Percentiles rank a stretch among this genome's conserved stretches.
Evolutionary conservation across 1,140 invertebrate genomes (phyloP).

Genomic region (Ylistrum balloti): DNA sequence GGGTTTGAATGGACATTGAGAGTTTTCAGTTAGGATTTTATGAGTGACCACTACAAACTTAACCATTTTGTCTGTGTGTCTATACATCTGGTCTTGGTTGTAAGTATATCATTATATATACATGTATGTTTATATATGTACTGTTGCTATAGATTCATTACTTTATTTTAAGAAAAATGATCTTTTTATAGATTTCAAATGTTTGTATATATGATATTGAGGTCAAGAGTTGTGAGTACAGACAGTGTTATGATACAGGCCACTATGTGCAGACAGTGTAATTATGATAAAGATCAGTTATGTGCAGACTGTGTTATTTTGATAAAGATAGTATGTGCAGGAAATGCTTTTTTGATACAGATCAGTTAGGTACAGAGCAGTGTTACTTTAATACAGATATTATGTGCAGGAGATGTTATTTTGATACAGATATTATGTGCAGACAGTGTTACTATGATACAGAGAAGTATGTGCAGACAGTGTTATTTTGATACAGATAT

Average conservation of each 20-base stretch:
- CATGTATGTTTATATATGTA: neutral
- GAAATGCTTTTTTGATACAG: too few relatives aligned
- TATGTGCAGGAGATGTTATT: too few relatives aligned
- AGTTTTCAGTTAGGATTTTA: slow-evolving; percentile 19
- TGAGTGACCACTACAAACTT: slow-evolving; percentile 1
- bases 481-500: too few relatives aligned
- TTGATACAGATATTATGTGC: too few relatives aligned
- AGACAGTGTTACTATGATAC: too few relatives aligned
- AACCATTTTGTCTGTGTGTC: neutral
- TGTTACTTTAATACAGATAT: too few relatives aligned
- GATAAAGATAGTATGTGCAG: too few relatives aligned
- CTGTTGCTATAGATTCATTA: neutral
- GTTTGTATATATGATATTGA: neutral
- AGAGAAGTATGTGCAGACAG: too few relatives aligned
- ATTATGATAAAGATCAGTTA: too few relatives aligned
- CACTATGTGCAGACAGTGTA: neutral
- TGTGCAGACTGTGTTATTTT: too few relatives aligned
- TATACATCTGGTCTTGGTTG: neutral
- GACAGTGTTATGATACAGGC: neutral
- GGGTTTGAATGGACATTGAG: slow-evolving; percentile 32
- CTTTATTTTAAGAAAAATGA: slow-evolving; percentile 11
- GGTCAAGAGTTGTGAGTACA: neutral
- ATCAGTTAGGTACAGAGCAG: too few relatives aligned
- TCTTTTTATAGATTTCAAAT: neutral
- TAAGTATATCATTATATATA: slow-evolving; percentile 7